These are phyloP conservation scores for Leguminivora glycinivorella DNA, from an alignment of 1,140 invertebrate genomes.

Conservation along the genomic window DNA sequence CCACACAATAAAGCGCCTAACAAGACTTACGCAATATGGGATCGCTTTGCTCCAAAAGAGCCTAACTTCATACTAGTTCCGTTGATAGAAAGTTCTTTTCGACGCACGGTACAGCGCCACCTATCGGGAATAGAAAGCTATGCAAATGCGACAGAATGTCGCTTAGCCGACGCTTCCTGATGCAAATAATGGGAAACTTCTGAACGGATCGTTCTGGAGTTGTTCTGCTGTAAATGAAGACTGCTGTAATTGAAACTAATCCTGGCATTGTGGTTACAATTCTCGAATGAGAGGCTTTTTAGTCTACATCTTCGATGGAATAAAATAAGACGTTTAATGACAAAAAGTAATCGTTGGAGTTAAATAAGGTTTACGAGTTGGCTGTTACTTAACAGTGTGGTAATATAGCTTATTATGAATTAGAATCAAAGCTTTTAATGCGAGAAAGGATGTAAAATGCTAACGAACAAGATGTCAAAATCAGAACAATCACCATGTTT, in stretches of 20 bases:
- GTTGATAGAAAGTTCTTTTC: not conserved
- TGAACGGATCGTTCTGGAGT: slow-evolving; percentile 4
- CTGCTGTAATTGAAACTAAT: not conserved
- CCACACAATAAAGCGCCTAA: slow-evolving; percentile 25
- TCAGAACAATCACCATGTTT: too few species aligned
- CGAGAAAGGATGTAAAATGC: too few species aligned
- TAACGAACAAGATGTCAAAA: too few species aligned
- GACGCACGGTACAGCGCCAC: slow-evolving; percentile 45
- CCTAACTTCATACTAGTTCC: not conserved
- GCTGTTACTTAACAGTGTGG: too few species aligned
- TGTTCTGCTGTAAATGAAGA: slow-evolving; percentile 13
- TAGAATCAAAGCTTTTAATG: too few species aligned
- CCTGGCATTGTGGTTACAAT: not conserved
- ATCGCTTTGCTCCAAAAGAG: slow-evolving; percentile 5
- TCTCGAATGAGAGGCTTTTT: not conserved
- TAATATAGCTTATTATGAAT: too few species aligned
- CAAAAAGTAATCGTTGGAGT: not conserved
- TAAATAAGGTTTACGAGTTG: too few species aligned
- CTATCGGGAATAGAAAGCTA: slow-evolving; percentile 66
- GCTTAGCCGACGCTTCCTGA: slow-evolving; percentile 44
- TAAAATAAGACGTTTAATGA: not conserved
- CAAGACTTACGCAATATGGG: slow-evolving; percentile 25
- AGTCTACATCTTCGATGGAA: not conserved
- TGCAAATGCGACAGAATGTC: slow-evolving; percentile 54
- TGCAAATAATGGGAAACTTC: slow-evolving; percentile 45